Conservation (phyloP, 2,113 vertebrate species). For the Dissostichus mawsoni region DNA sequence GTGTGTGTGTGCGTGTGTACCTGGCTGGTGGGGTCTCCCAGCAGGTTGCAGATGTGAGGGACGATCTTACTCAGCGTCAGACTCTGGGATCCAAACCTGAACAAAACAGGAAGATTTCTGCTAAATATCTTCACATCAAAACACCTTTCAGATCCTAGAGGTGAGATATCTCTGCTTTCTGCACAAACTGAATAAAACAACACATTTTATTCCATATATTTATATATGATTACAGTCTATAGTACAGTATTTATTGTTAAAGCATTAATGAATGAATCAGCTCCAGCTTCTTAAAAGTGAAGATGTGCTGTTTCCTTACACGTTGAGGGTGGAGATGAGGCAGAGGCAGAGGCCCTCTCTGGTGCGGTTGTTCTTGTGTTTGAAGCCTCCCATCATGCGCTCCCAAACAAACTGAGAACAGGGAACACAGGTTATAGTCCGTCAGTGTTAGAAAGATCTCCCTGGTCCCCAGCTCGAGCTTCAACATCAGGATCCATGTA, state of each 20-base stretch:
- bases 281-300: too few relatives aligned
- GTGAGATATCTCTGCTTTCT: too few relatives aligned
- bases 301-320: constrained; percentile 76
- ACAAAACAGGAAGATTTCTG: constrained; percentile 1
- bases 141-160: background rate
- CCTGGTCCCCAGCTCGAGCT: too few relatives aligned
- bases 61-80: constrained; percentile 98
- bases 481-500: too few relatives aligned
- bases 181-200: too few relatives aligned
- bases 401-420: constrained; percentile 93
- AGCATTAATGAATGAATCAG: too few relatives aligned
- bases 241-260: too few relatives aligned
- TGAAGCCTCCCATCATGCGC: constrained; percentile 95
- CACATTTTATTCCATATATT: too few relatives aligned
- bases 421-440: background rate
- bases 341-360: constrained; percentile 96
- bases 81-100: constrained; percentile 96
- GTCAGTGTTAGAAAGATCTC: background rate
- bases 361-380: constrained; percentile 96
- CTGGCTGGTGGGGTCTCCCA: constrained; percentile 97
- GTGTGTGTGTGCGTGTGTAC: constrained; percentile 66
- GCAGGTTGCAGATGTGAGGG: constrained; percentile 97
- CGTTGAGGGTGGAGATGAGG: constrained; percentile 93
- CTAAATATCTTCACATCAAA: background rate
- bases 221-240: too few relatives aligned